Conservation (phyloP, 2,113 vertebrate genomes). For the Numida meleagris region DNA sequence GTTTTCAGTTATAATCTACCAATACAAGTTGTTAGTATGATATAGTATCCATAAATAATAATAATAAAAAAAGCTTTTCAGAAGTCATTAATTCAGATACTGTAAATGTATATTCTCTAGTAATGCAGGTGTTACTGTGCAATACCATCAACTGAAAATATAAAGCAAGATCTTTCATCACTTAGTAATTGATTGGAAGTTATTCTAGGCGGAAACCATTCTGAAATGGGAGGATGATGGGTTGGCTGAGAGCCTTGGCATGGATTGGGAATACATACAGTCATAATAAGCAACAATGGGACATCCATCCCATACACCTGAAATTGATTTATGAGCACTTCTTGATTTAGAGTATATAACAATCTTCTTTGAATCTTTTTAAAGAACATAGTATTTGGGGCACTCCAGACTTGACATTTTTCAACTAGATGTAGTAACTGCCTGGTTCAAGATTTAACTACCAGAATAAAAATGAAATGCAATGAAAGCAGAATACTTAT, state of each 20-base stretch:
- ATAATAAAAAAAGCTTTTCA: not conserved
- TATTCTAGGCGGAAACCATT: not conserved
- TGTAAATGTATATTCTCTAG: not conserved
- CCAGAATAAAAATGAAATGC: not conserved
- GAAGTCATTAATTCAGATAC: not conserved
- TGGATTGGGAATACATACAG: not conserved
- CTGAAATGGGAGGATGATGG: not conserved
- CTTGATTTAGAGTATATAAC: not conserved
- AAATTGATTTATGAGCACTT: not conserved
- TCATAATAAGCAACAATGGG: not conserved
- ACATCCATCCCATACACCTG: not conserved
- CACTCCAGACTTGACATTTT: not conserved
- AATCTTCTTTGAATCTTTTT: not conserved
- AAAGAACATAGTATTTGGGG: not conserved
- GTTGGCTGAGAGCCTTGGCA: not conserved
- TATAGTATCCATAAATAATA: not conserved
- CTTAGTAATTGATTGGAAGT: not conserved
- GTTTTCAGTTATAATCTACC: not conserved
- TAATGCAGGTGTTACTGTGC: not conserved
- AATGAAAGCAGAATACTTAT: not conserved
- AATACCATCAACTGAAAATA: not conserved
- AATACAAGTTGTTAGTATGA: not conserved
- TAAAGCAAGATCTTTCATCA: not conserved
- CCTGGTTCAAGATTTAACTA: not conserved
- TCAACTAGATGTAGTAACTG: not conserved